Percentiles rank a stretch among this genome's conserved stretches.
Conservation (phyloP, 2,113 vertebrate species). For the Ivindomyrus marchei region DNA sequence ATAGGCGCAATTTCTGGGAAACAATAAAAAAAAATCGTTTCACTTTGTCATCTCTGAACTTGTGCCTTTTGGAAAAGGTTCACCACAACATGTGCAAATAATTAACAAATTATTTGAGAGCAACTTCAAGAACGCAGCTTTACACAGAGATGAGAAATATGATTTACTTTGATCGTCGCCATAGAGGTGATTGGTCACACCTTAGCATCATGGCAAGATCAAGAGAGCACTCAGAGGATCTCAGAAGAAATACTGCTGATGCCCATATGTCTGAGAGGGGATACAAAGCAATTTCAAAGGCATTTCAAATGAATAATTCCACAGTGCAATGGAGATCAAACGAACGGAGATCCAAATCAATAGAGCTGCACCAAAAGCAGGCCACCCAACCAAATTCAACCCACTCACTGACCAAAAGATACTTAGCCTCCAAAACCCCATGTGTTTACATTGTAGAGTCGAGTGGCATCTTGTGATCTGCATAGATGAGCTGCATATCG, state of each 20-base stretch:
- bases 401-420: neutral
- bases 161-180: neutral
- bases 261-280: neutral
- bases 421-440: neutral
- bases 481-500: neutral
- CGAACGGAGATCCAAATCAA: neutral
- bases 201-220: neutral
- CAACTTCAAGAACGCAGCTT: neutral
- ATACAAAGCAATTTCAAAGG: neutral
- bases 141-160: neutral
- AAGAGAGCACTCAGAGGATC: neutral
- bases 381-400: neutral
- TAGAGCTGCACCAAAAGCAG: neutral
- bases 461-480: neutral
- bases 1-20: neutral
- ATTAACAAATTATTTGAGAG: neutral
- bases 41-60: neutral
- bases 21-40: neutral
- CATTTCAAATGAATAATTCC: slow-evolving; percentile 1
- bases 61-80: neutral
- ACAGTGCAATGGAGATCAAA: neutral
- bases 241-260: neutral
- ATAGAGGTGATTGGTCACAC: neutral
- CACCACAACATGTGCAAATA: neutral
- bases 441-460: neutral